phyloP scores from a whole-genome alignment of 2,797 vertebrate species.

The Huso huso region DNA sequence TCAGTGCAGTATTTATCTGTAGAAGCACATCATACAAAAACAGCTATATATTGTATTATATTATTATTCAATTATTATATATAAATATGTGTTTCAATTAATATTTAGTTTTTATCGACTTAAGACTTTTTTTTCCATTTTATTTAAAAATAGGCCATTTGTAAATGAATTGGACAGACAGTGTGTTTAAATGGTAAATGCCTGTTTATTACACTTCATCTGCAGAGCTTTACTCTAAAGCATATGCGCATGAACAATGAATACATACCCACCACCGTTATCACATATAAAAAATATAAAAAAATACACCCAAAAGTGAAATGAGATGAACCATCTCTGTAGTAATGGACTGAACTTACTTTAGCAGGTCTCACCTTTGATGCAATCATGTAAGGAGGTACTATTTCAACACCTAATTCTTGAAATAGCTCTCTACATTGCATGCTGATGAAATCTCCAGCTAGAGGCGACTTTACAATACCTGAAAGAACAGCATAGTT shows the following conservation, averaged over 20 bases:
- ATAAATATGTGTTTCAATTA: no score
- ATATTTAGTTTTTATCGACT: no score
- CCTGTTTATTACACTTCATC: no score
- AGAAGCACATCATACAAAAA: no score
- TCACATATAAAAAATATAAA: background rate
- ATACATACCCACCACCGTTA: slow-evolving; percentile 22
- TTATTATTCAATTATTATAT: no score
- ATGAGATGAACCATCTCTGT: slow-evolving; percentile 10
- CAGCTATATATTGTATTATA: no score
- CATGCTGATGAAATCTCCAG: slow-evolving; percentile 98
- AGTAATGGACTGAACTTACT: slow-evolving; percentile 22
- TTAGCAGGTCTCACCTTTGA: slow-evolving; percentile 73
- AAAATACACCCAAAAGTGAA: slow-evolving; percentile 8
- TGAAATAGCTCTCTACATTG: slow-evolving; percentile 96
- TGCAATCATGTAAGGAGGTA: slow-evolving; percentile 96
- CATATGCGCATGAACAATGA: background rate
- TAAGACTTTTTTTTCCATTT: no score
- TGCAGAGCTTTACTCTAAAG: no score
- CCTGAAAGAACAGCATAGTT: slow-evolving; percentile 52
- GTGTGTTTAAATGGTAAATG: no score
- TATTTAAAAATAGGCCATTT: no score
- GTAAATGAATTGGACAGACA: no score
- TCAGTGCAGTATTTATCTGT: no score
- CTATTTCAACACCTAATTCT: slow-evolving; percentile 86
- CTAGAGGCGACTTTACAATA: slow-evolving; percentile 95